Evolutionary conservation across 2,797 vertebrate species (phyloP).

Genomic region (Brachymystax lenok): DNA sequence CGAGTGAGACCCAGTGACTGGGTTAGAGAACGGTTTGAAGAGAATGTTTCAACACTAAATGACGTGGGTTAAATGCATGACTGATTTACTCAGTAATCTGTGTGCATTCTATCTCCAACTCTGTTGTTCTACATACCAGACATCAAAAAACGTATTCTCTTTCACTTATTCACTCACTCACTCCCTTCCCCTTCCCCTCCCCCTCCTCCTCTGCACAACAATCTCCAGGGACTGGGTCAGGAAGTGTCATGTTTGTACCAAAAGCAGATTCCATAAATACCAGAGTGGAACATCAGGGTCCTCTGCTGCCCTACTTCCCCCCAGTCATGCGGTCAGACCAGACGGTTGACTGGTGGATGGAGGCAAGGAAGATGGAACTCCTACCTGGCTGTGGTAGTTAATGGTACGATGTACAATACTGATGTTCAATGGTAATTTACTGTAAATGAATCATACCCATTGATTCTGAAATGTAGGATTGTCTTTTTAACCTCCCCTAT

Average conservation of each 20-base stretch:
- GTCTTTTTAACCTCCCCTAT: background rate
- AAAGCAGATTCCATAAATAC: conserved; percentile 82
- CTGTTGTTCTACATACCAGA: background rate
- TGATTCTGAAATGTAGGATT: too few relatives aligned
- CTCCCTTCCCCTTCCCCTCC: background rate
- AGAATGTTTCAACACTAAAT: background rate
- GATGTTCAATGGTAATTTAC: too few relatives aligned
- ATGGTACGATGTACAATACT: too few relatives aligned
- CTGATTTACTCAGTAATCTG: background rate
- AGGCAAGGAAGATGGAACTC: background rate
- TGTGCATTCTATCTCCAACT: background rate
- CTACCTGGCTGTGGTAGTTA: background rate
- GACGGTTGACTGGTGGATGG: conserved; percentile 31
- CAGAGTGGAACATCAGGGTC: conserved; percentile 72
- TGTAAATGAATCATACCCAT: too few relatives aligned
- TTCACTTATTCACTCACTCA: background rate
- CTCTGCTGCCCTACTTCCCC: conserved; percentile 56
- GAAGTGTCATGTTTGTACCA: conserved; percentile 82
- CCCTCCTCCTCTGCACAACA: conserved; percentile 27
- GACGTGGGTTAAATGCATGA: background rate
- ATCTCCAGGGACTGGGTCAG: conserved; percentile 67
- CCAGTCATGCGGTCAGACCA: conserved; percentile 53
- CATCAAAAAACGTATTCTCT: background rate
- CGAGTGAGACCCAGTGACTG: too few relatives aligned
- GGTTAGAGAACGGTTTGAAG: background rate